phyloP scores from a whole-genome alignment of 1,140 invertebrate species.

The Zaprionus davidi region DNA sequence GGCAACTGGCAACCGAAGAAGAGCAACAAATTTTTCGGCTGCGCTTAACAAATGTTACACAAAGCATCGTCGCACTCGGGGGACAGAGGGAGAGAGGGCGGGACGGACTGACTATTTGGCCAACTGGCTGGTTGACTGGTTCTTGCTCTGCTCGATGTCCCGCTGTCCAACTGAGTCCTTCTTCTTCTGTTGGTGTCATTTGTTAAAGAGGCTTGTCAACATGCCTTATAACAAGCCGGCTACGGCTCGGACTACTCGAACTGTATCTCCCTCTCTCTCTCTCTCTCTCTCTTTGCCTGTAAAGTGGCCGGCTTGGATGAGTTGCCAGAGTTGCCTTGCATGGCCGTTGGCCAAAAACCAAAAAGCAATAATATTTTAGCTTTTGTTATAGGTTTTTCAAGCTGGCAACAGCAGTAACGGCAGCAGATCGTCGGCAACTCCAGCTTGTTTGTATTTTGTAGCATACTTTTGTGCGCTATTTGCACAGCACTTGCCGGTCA shows the following conservation, averaged over 20 bases:
- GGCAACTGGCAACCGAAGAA: slow-evolving; percentile 55
- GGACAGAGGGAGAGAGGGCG: background rate
- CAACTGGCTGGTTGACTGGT: slow-evolving; percentile 45
- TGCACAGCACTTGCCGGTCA: slow-evolving; percentile 74
- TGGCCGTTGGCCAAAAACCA: slow-evolving; percentile 22
- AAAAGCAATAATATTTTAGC: slow-evolving; percentile 81
- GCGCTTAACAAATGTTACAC: slow-evolving; percentile 76
- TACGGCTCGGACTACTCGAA: slow-evolving; percentile 56
- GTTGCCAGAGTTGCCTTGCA: slow-evolving; percentile 6
- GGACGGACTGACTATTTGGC: slow-evolving; percentile 66
- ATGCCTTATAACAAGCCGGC: slow-evolving; percentile 80
- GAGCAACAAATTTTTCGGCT: slow-evolving; percentile 74
- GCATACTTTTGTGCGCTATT: slow-evolving; percentile 80
- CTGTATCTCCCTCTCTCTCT: slow-evolving; percentile 23
- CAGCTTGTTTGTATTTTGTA: slow-evolving; percentile 78
- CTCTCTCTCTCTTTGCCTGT: slow-evolving; percentile 21
- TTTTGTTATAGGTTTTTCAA: slow-evolving; percentile 75
- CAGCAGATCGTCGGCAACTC: slow-evolving; percentile 38
- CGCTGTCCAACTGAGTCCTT: slow-evolving; percentile 36
- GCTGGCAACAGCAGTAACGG: slow-evolving; percentile 22
- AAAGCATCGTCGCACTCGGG: slow-evolving; percentile 42
- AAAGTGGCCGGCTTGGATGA: slow-evolving; percentile 37
- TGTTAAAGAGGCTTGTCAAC: slow-evolving; percentile 83
- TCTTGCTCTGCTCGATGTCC: slow-evolving; percentile 9
- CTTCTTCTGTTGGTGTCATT: slow-evolving; percentile 79